Conservation (phyloP, 1,140 invertebrate species). For the Ctenoplectra terminalis region DNA sequence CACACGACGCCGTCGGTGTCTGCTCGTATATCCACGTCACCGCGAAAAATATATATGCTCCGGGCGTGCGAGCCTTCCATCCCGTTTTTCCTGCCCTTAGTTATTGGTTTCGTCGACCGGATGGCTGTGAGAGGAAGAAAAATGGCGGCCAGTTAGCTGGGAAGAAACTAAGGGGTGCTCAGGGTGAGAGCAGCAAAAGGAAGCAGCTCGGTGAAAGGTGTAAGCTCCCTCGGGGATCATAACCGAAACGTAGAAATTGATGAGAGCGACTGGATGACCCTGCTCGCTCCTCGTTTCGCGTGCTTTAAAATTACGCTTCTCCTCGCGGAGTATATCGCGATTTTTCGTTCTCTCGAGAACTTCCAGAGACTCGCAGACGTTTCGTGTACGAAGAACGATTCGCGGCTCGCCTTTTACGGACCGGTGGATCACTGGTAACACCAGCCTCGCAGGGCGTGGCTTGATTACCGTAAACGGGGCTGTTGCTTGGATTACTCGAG, state of each 20-base stretch:
- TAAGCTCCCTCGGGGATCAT: conserved; percentile 44
- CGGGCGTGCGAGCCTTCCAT: conserved; percentile 46
- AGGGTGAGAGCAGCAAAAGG: conserved; percentile 16
- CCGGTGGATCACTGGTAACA: neutral
- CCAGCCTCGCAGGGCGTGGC: conserved; percentile 20
- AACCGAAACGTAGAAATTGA: conserved; percentile 61
- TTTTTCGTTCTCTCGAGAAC: neutral
- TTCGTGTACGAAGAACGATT: neutral
- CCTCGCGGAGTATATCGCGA: too few relatives aligned
- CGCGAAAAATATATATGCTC: conserved; percentile 57
- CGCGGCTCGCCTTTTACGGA: neutral
- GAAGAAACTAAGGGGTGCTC: conserved; percentile 17
- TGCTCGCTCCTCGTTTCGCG: too few relatives aligned
- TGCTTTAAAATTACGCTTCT: neutral
- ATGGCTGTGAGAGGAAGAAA: conserved; percentile 44
- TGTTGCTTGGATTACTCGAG: conserved; percentile 13
- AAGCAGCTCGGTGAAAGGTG: conserved; percentile 22
- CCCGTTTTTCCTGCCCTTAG: conserved; percentile 70
- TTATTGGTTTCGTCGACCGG: conserved; percentile 78
- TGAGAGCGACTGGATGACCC: conserved; percentile 20
- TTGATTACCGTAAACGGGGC: conserved; percentile 17
- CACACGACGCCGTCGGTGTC: neutral
- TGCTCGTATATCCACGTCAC: conserved; percentile 52
- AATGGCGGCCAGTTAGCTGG: conserved; percentile 53
- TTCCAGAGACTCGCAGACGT: neutral